Evolutionary conservation across 2,888 invertebrate genomes (phyloP).

Genomic region (Stenodera caucasica): DNA sequence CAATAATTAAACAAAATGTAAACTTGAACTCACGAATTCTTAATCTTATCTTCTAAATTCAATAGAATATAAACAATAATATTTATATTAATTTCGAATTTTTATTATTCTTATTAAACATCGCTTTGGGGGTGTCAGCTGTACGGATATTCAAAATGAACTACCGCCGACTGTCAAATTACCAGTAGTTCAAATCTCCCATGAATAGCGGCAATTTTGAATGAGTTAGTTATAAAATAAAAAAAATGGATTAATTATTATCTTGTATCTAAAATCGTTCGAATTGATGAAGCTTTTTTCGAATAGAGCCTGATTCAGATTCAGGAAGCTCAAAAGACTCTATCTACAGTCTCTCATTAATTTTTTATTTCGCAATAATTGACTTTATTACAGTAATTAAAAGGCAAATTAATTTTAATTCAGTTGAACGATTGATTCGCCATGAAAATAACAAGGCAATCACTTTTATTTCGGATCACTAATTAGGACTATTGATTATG

Average conservation of each 20-base stretch:
- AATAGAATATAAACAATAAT: not conserved
- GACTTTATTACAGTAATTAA: not conserved
- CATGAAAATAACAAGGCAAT: not conserved
- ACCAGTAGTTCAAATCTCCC: not conserved
- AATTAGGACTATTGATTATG: not conserved
- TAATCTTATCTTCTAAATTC: not conserved
- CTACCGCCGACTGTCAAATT: not conserved
- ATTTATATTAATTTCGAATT: not conserved
- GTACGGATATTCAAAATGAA: not conserved
- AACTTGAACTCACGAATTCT: not conserved
- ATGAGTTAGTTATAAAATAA: too few relatives aligned
- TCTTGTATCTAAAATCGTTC: too few relatives aligned
- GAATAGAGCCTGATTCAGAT: too few relatives aligned
- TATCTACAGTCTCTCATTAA: too few relatives aligned
- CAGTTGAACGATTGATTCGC: not conserved
- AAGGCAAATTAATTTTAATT: not conserved
- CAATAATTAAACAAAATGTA: not conserved
- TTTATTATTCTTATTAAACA: not conserved
- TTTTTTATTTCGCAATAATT: too few relatives aligned
- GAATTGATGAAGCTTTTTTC: too few relatives aligned
- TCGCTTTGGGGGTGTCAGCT: constrained; percentile 4
- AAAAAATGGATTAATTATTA: too few relatives aligned
- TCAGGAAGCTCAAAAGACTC: too few relatives aligned
- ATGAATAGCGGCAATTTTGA: not conserved
- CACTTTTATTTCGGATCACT: not conserved